phyloP scores from a whole-genome alignment of 2,113 vertebrate genomes.

The Megaleporinus macrocephalus region DNA sequence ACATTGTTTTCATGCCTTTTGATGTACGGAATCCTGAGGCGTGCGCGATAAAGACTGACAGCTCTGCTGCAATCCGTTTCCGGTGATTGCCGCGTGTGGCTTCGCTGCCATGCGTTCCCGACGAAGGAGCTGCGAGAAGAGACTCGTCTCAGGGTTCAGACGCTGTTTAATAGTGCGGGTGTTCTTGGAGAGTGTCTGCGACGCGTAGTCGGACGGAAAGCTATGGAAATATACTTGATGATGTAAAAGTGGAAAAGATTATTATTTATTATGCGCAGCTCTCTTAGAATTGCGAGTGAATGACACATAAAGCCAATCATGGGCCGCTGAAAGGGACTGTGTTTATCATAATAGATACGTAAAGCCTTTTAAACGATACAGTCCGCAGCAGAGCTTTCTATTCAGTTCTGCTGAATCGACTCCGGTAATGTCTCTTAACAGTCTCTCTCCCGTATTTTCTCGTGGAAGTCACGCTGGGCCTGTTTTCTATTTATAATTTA shows the following conservation, averaged over 20 bases:
- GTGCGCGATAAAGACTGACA: conserved; percentile 22
- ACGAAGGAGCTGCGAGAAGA: conserved; percentile 19
- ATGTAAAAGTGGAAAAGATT: not conserved
- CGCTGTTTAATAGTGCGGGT: conserved; percentile 7
- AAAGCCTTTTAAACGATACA: not conserved
- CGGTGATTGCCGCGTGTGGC: conserved; percentile 16
- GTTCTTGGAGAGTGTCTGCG: not conserved
- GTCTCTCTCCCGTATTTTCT: not conserved
- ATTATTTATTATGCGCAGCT: conserved; percentile 1
- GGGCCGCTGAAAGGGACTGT: not conserved
- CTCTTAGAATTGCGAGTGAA: not conserved
- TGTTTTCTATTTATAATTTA: not conserved
- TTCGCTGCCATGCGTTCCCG: not conserved
- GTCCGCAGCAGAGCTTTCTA: not conserved
- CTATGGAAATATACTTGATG: not conserved
- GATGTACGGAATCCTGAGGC: conserved; percentile 20
- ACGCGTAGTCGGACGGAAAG: not conserved
- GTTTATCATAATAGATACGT: not conserved
- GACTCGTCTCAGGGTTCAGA: not conserved
- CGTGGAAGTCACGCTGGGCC: not conserved
- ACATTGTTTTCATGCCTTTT: conserved; percentile 24
- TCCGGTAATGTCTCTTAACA: not conserved
- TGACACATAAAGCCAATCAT: not conserved
- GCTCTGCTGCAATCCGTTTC: conserved; percentile 15
- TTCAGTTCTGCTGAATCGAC: not conserved